Evolutionary conservation across 2,888 invertebrate genomes (phyloP).

Genomic region (Proisotoma minuta): DNA sequence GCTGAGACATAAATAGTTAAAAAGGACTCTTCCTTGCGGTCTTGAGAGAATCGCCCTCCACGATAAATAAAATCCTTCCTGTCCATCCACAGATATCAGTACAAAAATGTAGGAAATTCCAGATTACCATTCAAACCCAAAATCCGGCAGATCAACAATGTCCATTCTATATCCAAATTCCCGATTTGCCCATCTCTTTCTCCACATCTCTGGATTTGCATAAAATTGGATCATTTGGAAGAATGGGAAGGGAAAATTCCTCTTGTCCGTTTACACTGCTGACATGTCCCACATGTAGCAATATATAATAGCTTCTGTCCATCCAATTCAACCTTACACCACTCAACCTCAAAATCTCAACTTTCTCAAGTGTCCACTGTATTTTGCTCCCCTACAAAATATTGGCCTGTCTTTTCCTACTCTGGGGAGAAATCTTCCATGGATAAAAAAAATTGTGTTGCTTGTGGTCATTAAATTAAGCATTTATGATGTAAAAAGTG

Average conservation of each 20-base stretch:
- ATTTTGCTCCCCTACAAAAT: not conserved
- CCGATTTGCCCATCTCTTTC: not conserved
- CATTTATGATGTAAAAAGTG: no score
- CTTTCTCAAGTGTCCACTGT: not conserved
- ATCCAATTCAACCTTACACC: not conserved
- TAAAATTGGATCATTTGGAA: conserved; percentile 43
- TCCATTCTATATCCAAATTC: conserved; percentile 1
- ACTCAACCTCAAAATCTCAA: not conserved
- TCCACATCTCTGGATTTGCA: conserved; percentile 40
- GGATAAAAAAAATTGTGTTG: no score
- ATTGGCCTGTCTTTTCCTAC: not conserved
- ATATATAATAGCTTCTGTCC: no score
- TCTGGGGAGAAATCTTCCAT: not conserved
- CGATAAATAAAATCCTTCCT: conserved; percentile 15
- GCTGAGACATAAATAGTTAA: conserved; percentile 10
- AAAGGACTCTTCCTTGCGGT: conserved; percentile 22
- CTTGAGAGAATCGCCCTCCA: conserved; percentile 21
- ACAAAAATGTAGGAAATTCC: not conserved
- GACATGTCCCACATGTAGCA: not conserved
- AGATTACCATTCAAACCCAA: not conserved
- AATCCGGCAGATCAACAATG: not conserved
- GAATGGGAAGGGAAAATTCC: conserved; percentile 20
- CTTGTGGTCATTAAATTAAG: no score
- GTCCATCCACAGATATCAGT: conserved; percentile 3
- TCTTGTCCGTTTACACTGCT: conserved; percentile 23